Evolutionary conservation across 2,888 invertebrate genomes (phyloP).

Genomic region (Mesoligia furuncula): DNA sequence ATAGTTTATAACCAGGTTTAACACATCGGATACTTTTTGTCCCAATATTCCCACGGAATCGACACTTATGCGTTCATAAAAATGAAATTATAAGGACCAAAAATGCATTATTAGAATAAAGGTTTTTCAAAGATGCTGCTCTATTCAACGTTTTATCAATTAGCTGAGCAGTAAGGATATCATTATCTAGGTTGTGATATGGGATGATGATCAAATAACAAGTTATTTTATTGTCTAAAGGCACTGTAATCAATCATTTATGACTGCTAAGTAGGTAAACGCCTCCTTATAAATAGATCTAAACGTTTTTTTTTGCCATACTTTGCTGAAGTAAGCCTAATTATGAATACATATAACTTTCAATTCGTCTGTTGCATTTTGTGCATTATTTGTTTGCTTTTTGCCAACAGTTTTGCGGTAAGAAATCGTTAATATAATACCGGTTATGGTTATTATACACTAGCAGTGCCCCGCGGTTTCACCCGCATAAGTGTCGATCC

Average conservation of each 20-base stretch:
- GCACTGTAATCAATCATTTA: constrained; percentile 75
- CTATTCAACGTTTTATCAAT: constrained; percentile 3
- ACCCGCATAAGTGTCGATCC: no score
- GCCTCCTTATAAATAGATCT: constrained; percentile 71
- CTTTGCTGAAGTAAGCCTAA: constrained; percentile 53
- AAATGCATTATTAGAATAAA: neutral
- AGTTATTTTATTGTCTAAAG: constrained; percentile 65
- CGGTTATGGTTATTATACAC: neutral
- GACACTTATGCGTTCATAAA: neutral
- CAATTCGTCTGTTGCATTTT: constrained; percentile 35
- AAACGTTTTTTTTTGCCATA: constrained; percentile 58
- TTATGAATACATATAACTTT: constrained; percentile 66
- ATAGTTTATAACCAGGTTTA: no score
- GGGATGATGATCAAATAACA: constrained; percentile 63
- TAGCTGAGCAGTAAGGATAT: constrained; percentile 6
- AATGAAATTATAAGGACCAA: neutral
- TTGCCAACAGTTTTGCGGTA: constrained; percentile 70
- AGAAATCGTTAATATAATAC: constrained; percentile 47
- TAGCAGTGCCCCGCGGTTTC: no score
- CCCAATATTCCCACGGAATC: no score
- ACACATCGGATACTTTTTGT: no score
- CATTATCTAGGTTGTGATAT: constrained; percentile 18
- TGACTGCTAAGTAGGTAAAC: constrained; percentile 62
- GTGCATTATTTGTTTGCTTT: constrained; percentile 56
- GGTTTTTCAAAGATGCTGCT: neutral